Conservation (phyloP, 2,888 invertebrate species). For the Diarsia mendica region DNA sequence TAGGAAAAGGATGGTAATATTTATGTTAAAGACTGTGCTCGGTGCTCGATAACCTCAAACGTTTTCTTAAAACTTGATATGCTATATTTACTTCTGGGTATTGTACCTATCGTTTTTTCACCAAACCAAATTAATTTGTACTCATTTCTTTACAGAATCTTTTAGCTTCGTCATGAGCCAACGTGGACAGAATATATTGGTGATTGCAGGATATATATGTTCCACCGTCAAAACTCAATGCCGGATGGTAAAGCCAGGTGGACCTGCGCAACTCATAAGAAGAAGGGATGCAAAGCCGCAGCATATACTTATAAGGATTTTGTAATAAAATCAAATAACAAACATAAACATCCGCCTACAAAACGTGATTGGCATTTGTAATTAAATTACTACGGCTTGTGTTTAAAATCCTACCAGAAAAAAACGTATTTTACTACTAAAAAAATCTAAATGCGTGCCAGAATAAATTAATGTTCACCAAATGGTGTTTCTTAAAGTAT, state of each 20-base stretch:
- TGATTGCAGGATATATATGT: conserved; percentile 30
- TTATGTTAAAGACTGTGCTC: no score
- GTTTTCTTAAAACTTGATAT: no score
- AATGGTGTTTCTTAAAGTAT: no score
- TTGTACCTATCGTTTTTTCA: not conserved
- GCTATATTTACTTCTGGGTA: no score
- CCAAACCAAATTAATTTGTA: not conserved
- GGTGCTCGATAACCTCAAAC: no score
- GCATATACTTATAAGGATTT: conserved; percentile 1
- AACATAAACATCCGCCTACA: conserved; percentile 18
- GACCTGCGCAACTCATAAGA: conserved; percentile 32
- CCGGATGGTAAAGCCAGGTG: conserved; percentile 7
- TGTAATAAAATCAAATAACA: conserved; percentile 24
- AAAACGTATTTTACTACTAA: no score
- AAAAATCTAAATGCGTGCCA: no score
- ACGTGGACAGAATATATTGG: conserved; percentile 32
- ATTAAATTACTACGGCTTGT: not conserved
- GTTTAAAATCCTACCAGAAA: no score
- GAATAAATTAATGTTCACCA: no score
- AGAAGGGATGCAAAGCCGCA: conserved; percentile 21
- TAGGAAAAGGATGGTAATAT: not conserved
- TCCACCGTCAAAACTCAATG: conserved; percentile 10
- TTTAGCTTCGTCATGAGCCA: conserved; percentile 9
- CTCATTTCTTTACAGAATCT: conserved; percentile 3
- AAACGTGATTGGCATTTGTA: not conserved